Conservation (phyloP, 2,113 vertebrate species). For the Diadophis punctatus region DNA sequence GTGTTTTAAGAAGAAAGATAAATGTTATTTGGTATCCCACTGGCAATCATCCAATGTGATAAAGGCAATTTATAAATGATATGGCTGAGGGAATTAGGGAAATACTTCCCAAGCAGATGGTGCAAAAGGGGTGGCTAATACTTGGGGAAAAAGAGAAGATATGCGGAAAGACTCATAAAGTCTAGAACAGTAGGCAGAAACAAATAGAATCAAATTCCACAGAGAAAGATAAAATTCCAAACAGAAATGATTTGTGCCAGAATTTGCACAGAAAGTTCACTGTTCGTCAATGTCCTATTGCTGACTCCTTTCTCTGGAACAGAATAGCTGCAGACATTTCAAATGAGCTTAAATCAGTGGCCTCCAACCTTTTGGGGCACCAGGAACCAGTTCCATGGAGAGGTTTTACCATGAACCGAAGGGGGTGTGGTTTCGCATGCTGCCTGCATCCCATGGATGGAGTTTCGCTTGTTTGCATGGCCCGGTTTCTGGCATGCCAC, state of each 20-base stretch:
- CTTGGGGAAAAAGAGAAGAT: neutral
- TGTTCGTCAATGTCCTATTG: neutral
- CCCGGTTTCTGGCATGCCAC: too few relatives aligned
- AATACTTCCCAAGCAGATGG: neutral
- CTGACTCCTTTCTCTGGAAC: neutral
- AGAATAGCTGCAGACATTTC: neutral
- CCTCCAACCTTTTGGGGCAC: too few relatives aligned
- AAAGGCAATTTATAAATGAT: neutral
- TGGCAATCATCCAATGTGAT: neutral
- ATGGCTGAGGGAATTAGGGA: neutral
- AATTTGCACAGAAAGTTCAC: neutral
- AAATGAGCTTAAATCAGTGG: neutral
- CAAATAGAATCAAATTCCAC: neutral
- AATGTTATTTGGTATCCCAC: neutral
- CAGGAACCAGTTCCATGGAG: too few relatives aligned
- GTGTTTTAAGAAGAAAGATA: neutral
- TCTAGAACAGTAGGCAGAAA: neutral
- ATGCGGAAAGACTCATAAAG: neutral
- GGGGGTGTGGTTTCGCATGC: too few relatives aligned
- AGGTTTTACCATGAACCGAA: too few relatives aligned
- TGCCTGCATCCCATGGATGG: too few relatives aligned
- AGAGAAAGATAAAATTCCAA: neutral
- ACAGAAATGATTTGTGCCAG: neutral
- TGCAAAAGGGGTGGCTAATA: neutral
- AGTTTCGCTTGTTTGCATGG: too few relatives aligned